phyloP scores from a whole-genome alignment of 2,888 invertebrate genomes.

The Pristionchus arcanus region DNA sequence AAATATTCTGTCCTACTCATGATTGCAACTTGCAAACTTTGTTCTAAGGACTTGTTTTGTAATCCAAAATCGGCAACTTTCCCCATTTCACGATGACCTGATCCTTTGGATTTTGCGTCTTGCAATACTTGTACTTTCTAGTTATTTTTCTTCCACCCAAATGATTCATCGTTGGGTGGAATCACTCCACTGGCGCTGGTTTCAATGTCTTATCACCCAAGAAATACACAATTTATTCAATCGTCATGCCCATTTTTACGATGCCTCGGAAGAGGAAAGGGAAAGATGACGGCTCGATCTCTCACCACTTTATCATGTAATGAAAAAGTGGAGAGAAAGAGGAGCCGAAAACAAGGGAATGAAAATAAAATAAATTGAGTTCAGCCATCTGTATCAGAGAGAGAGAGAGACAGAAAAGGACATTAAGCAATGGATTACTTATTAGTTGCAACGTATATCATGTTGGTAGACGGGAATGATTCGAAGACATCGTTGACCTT shows the following conservation, averaged over 20 bases:
- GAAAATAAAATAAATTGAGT: neutral
- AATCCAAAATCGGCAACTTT: too few species aligned
- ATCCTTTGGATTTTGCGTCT: too few species aligned
- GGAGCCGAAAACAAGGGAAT: neutral
- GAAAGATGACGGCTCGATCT: neutral
- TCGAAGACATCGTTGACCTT: neutral
- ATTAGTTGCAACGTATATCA: constrained; percentile 19
- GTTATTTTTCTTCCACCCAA: neutral
- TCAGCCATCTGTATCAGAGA: constrained; percentile 9
- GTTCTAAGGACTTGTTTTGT: too few species aligned
- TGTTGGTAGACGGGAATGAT: neutral
- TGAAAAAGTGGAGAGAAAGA: constrained; percentile 43
- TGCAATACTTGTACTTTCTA: too few species aligned
- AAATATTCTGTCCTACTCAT: too few species aligned
- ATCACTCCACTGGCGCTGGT: constrained; percentile 24
- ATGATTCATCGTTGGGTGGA: neutral
- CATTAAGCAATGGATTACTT: neutral
- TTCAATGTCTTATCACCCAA: constrained; percentile 2
- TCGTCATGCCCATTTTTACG: constrained; percentile 33
- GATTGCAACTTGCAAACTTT: too few species aligned
- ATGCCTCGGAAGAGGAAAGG: neutral
- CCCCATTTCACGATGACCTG: too few species aligned
- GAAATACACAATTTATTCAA: constrained; percentile 24
- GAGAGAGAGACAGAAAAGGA: neutral
- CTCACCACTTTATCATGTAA: constrained; percentile 49